Evolutionary conservation across 2,888 invertebrate genomes (phyloP), one percentile per base, ranked within the genome.

Genomic region (Tetragnatha montana): DNA sequence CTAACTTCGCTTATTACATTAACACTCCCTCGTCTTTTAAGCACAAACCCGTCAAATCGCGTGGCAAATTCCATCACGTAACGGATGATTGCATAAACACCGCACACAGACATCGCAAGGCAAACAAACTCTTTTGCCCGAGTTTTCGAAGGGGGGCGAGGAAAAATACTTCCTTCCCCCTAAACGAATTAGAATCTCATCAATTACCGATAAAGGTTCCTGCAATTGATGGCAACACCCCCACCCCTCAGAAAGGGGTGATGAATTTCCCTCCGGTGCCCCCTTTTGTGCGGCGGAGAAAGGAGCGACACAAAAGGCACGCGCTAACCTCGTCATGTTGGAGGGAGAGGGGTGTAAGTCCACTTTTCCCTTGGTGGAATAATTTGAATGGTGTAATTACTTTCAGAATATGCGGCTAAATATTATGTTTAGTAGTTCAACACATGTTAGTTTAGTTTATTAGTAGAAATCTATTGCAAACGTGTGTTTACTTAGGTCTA

Each of bases 101-200:
- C 12, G 10, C 60, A 60, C 60, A 60, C 60, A 17, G 17, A 60
- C 12, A 14, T 35, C 35, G 14, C 17, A 60, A 7, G 60, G 17
- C 60, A 60, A 60, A 60, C 60, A 60, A 35, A 35, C 35, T 17
- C 60, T 60, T 35, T 35, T 35, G 35, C 35, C 2, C 35, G 35
- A 35, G 35, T 35, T 35, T 35, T 35, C 35, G 35, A 35, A 35
- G 35, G 35, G 17, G 17, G 60, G 12, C 60, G 60, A 60, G 60
- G 60, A 60, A 60, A 10, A 60, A 60, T 10, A 8, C 60, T 60
- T 14, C 17, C 60, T 60, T 60, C 60, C 47, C 68, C 35, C 22
- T 69, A 69, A 70, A 21, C 80, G 80, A 80, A 80, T 80, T 80
- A 70, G 68, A 80, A 69, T 70, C 80, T 60, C 80, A 21, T 80